Evolutionary conservation across 2,888 invertebrate genomes (phyloP), one percentile per base, ranked within the genome.

Genomic region (Heteropelma amictum): DNA sequence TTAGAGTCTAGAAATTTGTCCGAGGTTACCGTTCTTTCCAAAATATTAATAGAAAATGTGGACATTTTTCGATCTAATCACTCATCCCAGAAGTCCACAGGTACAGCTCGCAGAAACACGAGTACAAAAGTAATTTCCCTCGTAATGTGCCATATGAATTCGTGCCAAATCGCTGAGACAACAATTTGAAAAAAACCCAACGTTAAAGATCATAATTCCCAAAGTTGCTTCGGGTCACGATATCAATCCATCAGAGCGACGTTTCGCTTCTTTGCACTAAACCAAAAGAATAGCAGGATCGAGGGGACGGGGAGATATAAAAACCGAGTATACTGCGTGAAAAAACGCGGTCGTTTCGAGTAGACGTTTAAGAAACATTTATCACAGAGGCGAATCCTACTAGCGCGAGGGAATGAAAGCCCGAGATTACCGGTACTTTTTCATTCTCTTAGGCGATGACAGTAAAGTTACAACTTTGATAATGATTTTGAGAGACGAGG

Each of bases 201-300:
- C n/a, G n/a, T n/a, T n/a, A n/a, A n/a, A n/a, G n/a, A n/a, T n/a
- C n/a, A n/a, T n/a, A n/a, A n/a, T n/a, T n/a, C n/a, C n/a, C n/a
- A n/a, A n/a, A n/a, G n/a, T n/a, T n/a, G n/a, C n/a, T n/a, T n/a
- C n/a, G n/a, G n/a, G n/a, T n/a, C n/a, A n/a, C n/a, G n/a, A n/a
- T n/a, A n/a, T 63, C 71, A 45, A 76, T 78, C 65, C 45, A 72
- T 78, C 76, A 78, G 51, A 56, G 42, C 40, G 47, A n/a, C n/a
- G n/a, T n/a, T n/a, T n/a, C n/a, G n/a, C n/a, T n/a, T n/a, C n/a
- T n/a, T n/a, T n/a, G n/a, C n/a, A n/a, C n/a, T n/a, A n/a, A n/a
- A n/a, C n/a, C n/a, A n/a, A n/a, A n/a, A n/a, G n/a, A n/a, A n/a
- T n/a, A n/a, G n/a, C n/a, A n/a, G n/a, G n/a, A n/a, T n/a, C 35